Percentiles rank a stretch among this genome's conserved stretches.
phyloP scores from a whole-genome alignment of 1,140 invertebrate species.

The Pomacea maculata region DNA sequence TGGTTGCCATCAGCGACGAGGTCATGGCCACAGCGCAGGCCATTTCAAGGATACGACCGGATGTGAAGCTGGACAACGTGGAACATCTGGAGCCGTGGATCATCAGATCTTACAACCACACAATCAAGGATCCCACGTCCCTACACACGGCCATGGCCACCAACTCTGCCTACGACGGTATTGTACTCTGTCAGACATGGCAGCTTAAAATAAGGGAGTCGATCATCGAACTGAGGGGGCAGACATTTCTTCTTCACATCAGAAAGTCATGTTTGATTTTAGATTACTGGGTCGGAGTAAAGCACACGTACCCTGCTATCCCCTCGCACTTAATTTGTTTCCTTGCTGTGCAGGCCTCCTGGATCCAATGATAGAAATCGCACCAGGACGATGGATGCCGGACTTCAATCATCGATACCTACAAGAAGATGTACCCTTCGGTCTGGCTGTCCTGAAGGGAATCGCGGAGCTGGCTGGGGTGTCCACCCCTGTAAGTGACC shows the following conservation, averaged over 20 bases:
- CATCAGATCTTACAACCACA: constrained; percentile 36
- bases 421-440: constrained; percentile 50
- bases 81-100: constrained; percentile 49
- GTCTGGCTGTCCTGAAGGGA: constrained; percentile 49
- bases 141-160: constrained; percentile 44
- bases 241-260: too few relatives aligned
- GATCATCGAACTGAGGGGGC: too few relatives aligned
- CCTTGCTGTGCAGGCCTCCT: constrained; percentile 15
- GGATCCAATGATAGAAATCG: constrained; percentile 47
- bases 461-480: constrained; percentile 45
- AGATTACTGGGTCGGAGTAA: too few relatives aligned
- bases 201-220: too few relatives aligned
- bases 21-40: constrained; percentile 39
- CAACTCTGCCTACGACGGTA: constrained; percentile 43
- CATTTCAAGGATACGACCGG: constrained; percentile 31
- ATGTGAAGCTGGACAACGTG: constrained; percentile 40
- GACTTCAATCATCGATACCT: constrained; percentile 45
- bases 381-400: constrained; percentile 38
- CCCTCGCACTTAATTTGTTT: too few relatives aligned
- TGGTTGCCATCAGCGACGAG: constrained; percentile 47
- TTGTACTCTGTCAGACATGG: background rate
- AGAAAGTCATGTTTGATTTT: too few relatives aligned
- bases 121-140: constrained; percentile 39
- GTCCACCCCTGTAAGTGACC: constrained; percentile 40
- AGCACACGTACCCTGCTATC: too few relatives aligned